Base-by-base conservation (phyloP, 2,888 invertebrate species). In the Acronicta psi region DNA sequence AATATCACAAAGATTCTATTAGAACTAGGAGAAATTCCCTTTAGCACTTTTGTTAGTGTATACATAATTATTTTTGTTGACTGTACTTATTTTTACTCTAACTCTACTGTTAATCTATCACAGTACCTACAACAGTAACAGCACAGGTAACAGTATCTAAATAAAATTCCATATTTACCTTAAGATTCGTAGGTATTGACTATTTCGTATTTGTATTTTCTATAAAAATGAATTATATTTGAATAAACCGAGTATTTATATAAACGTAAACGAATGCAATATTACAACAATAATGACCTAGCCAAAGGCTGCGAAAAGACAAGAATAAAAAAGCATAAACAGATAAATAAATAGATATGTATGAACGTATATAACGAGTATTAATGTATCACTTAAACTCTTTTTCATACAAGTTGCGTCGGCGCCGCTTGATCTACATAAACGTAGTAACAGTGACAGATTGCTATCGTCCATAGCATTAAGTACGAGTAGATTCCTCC, bases 381-480 rank as follows among this genome's bases (percentile, higher is more conserved):
- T 68, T 51, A 68, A 71, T 65, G 71, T 71, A 54, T 70, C 71
- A 70, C 66, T 68, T 68, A 54, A 71, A 71, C 34, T 49, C 31
- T 69, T 69, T 66, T 68, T 47, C 46, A 44, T 63, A 49, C 43
- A 38, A 58, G 53, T 46, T 53, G 44, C 46, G 73, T 71, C 73
- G 73, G 73, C 68, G 43, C 43, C 56, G 43, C 70, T 73, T 73
- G 72, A 73, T 73, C 68, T 57, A 59, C 44, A 52, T 59, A 38
- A 29, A 70, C 41, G 45, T 56, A 60, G 47, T 56, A 62, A 75
- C 63, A 66, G 60, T 59, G 72, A 75, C 72, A 61, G 73, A 73
- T 71, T 63, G 44, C 72, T 75, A 73, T 73, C 75, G 42, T n/a
- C 36, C 47, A 57, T n/a, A 63, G 60, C 63, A 75, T 75, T 71